Evolutionary conservation across 2,888 invertebrate species (phyloP).

Genomic region (Pseudococcus jackbeardsleyi): DNA sequence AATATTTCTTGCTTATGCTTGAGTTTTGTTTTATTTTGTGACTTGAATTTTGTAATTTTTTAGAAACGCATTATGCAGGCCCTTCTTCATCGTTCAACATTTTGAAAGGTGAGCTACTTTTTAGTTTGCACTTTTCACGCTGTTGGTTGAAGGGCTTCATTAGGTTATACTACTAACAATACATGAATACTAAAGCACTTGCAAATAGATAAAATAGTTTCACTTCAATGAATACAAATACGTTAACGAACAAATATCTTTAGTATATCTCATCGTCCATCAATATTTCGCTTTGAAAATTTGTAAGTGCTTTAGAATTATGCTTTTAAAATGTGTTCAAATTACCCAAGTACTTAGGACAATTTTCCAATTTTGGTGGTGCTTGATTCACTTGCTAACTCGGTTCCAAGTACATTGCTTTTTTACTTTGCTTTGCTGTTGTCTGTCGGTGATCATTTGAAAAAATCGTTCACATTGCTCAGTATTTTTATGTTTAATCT

Average conservation of each 20-base stretch:
- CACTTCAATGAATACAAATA: not conserved
- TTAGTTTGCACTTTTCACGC: conserved; percentile 60
- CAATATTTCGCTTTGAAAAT: not conserved
- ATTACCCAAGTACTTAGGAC: not conserved
- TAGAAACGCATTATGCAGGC: conserved; percentile 84
- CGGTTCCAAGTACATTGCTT: not conserved
- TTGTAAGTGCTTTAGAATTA: not conserved
- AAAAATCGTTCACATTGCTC: not conserved
- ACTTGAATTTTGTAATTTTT: conserved; percentile 75
- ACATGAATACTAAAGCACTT: not conserved
- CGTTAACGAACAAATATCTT: too few relatives aligned
- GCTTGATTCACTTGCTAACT: not conserved
- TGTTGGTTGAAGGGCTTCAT: conserved; percentile 61
- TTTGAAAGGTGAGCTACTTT: conserved; percentile 79
- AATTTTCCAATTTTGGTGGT: too few relatives aligned
- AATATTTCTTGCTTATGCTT: conserved; percentile 63
- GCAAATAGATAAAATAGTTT: not conserved
- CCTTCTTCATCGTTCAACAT: conserved; percentile 88
- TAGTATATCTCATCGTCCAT: not conserved
- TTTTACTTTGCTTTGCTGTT: not conserved
- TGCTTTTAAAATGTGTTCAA: not conserved
- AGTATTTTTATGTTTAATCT: too few relatives aligned
- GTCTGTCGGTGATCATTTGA: not conserved
- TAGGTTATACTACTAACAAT: conserved; percentile 55
- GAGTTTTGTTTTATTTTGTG: conserved; percentile 70